A percentile compares a stretch with the other conserved stretches of the same genome.
These are phyloP conservation scores for Netelia inedita DNA, from an alignment of 2,888 invertebrate genomes.

Conservation along the genomic window DNA sequence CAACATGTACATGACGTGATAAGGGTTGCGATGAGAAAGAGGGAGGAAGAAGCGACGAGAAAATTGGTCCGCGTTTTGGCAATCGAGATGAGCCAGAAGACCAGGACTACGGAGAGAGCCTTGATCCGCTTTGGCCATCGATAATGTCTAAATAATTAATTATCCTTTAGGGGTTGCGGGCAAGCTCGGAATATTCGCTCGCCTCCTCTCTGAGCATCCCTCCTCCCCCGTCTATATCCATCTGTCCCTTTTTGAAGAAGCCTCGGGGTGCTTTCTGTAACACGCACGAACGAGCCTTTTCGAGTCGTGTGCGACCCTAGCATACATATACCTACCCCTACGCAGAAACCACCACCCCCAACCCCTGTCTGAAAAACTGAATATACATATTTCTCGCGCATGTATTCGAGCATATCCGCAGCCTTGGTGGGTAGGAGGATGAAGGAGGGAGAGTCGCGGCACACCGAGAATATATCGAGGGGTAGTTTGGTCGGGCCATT, in stretches of 20 bases:
- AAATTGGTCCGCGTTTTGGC: slow-evolving; percentile 57
- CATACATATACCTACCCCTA: neutral
- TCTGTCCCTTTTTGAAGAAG: slow-evolving; percentile 41
- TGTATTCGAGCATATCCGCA: slow-evolving; percentile 21
- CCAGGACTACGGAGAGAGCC: neutral
- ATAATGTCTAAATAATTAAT: slow-evolving; percentile 78
- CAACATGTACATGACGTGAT: slow-evolving; percentile 12
- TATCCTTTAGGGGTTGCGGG: slow-evolving; percentile 63
- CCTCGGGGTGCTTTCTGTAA: slow-evolving; percentile 15
- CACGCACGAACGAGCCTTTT: slow-evolving; percentile 51
- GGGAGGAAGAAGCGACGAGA: slow-evolving; percentile 55
- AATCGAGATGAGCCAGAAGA: slow-evolving; percentile 32
- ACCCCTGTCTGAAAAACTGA: slow-evolving; percentile 29
- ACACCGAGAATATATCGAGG: slow-evolving; percentile 46
- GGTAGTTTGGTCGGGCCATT: slow-evolving; percentile 75
- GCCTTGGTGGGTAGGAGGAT: slow-evolving; percentile 21
- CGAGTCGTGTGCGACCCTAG: slow-evolving; percentile 14
- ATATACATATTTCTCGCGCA: slow-evolving; percentile 51
- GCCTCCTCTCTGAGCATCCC: neutral
- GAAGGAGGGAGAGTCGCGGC: slow-evolving; percentile 39
- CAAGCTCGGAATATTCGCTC: slow-evolving; percentile 40
- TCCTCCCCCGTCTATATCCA: neutral
- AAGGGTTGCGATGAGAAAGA: slow-evolving; percentile 31
- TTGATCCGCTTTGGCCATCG: slow-evolving; percentile 63
- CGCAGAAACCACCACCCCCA: neutral